These are phyloP conservation scores for Pitta sordida DNA, from an alignment of 2,113 vertebrate species.

Conservation along the genomic window DNA sequence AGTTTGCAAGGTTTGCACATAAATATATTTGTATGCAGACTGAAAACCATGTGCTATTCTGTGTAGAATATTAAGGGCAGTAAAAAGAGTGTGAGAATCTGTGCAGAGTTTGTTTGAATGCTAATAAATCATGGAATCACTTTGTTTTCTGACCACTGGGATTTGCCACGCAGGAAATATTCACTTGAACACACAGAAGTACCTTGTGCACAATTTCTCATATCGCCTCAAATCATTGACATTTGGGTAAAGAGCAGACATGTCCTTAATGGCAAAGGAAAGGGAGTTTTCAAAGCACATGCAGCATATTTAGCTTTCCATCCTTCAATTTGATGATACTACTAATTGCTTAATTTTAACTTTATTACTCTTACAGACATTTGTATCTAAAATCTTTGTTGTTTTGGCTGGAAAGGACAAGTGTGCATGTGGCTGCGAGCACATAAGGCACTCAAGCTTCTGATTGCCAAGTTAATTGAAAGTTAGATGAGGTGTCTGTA, in stretches of 20 bases:
- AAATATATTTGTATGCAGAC: constrained; percentile 8
- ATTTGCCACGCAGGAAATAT: neutral
- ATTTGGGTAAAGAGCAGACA: neutral
- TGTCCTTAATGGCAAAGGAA: neutral
- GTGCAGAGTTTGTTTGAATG: constrained; percentile 56
- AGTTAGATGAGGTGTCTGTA: neutral
- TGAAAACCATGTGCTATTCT: neutral
- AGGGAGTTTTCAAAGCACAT: neutral
- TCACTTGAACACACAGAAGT: neutral
- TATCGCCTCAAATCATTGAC: neutral
- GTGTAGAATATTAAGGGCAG: constrained; percentile 35
- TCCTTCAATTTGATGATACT: neutral
- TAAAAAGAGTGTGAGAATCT: neutral
- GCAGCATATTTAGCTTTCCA: neutral
- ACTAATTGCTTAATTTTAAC: neutral
- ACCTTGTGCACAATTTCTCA: neutral
- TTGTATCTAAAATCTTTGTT: neutral
- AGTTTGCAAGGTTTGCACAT: neutral
- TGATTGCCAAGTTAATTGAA: neutral
- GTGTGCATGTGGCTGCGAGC: fast-evolving
- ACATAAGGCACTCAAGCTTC: neutral
- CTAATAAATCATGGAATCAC: constrained; percentile 53
- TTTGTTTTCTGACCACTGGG: constrained; percentile 14
- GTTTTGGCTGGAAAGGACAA: neutral
- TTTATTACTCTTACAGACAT: neutral